These are phyloP conservation scores for Alloscopus bannaensis DNA, from an alignment of 2,888 invertebrate species.

Conservation along the genomic window DNA sequence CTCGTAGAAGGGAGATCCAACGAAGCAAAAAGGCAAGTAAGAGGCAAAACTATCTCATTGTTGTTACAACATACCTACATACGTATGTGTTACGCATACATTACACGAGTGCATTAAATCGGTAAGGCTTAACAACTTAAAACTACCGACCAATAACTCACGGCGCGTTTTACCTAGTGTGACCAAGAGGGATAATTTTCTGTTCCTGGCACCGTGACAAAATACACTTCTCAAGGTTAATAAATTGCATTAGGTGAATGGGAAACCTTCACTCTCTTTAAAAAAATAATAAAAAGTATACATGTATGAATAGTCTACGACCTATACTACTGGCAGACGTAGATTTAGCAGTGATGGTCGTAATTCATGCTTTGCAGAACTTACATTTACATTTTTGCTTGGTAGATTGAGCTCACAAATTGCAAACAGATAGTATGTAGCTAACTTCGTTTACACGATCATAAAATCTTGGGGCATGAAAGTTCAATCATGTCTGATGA, in stretches of 20 bases:
- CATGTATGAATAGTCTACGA: too few relatives aligned
- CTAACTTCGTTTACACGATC: too few relatives aligned
- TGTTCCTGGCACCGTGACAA: conserved; percentile 61
- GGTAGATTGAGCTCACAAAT: too few relatives aligned
- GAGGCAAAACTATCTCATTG: conserved; percentile 2
- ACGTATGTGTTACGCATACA: background rate
- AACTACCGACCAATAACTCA: conserved; percentile 8
- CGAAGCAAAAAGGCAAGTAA: conserved; percentile 7
- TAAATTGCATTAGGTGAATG: background rate
- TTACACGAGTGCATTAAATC: conserved; percentile 13
- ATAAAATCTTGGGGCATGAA: too few relatives aligned
- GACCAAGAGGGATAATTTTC: conserved; percentile 30
- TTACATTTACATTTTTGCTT: too few relatives aligned
- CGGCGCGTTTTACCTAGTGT: too few relatives aligned
- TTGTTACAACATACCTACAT: background rate
- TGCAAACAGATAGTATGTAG: too few relatives aligned
- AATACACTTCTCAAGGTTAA: conserved; percentile 45
- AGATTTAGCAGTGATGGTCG: too few relatives aligned
- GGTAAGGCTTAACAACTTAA: conserved; percentile 3
- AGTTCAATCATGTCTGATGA: too few relatives aligned
- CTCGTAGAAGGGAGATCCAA: background rate
- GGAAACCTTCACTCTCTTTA: conserved; percentile 51
- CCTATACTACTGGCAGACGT: too few relatives aligned
- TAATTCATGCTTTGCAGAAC: conserved; percentile 11
- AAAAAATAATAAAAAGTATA: conserved; percentile 5